Conservation (phyloP, 1,140 invertebrate species). For the Panulirus ornatus region DNA sequence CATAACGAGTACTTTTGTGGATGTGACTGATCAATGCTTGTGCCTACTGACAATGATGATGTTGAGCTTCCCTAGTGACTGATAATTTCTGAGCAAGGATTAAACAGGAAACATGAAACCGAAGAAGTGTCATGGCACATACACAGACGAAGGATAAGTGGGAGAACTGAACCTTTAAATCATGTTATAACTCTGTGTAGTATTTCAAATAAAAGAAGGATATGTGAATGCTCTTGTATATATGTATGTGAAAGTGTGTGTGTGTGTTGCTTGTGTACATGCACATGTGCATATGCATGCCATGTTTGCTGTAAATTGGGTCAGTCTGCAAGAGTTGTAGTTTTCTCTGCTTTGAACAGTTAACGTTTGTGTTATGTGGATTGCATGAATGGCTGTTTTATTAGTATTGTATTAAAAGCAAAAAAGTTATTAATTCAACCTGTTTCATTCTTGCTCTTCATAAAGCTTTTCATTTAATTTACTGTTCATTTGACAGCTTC, state of each 20-base stretch:
- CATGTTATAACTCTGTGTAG: not conserved
- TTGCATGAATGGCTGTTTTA: too few species aligned
- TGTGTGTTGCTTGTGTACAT: conserved; percentile 6
- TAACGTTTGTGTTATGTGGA: too few species aligned
- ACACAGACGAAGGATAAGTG: not conserved
- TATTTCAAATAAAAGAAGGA: not conserved
- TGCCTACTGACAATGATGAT: conserved; percentile 25
- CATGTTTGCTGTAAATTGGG: not conserved
- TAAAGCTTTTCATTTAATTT: conserved; percentile 50
- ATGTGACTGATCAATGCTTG: conserved; percentile 28
- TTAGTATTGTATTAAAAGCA: too few species aligned
- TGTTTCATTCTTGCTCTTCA: conserved; percentile 49
- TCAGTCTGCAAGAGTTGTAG: not conserved
- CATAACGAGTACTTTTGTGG: not conserved
- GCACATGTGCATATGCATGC: not conserved
- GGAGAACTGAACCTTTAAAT: too few species aligned
- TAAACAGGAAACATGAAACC: conserved; percentile 1
- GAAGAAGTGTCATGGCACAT: not conserved
- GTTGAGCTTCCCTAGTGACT: conserved; percentile 25
- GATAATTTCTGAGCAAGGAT: conserved; percentile 31
- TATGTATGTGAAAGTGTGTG: conserved; percentile 25
- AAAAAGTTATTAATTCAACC: not conserved
- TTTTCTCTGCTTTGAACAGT: too few species aligned
- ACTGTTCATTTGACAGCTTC: conserved; percentile 65
- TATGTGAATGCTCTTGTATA: not conserved